Percentiles rank a stretch among this genome's conserved stretches.
phyloP scores from a whole-genome alignment of 2,113 vertebrate species.

The Chlorodrepanis virens region DNA sequence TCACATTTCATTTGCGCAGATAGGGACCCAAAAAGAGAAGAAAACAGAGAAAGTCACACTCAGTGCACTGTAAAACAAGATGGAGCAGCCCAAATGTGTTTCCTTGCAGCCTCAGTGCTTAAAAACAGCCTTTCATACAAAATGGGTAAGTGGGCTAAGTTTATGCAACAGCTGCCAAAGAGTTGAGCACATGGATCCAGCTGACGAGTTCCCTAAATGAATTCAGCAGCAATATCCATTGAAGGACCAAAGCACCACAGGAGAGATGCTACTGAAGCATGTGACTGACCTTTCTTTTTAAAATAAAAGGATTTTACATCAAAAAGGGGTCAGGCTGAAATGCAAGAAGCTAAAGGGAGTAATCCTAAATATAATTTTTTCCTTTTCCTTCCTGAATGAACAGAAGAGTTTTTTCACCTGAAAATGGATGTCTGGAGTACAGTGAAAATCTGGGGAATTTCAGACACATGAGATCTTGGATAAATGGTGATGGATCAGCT shows the following conservation, averaged over 20 bases:
- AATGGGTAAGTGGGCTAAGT: neutral
- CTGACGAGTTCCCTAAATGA: neutral
- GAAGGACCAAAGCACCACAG: neutral
- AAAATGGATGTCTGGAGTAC: neutral
- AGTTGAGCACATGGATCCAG: neutral
- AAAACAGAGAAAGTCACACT: neutral
- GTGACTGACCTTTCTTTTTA: neutral
- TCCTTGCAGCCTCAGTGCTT: neutral
- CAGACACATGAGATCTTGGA: neutral
- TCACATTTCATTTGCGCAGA: neutral
- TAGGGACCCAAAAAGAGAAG: neutral
- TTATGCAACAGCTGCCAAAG: neutral
- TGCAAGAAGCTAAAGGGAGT: neutral
- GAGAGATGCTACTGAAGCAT: neutral
- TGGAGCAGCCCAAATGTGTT: neutral
- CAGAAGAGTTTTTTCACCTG: neutral
- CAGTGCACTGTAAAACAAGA: neutral
- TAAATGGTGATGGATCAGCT: neutral
- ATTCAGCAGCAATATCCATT: neutral
- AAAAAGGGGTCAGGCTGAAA: neutral
- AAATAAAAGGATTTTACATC: neutral
- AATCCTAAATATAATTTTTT: neutral
- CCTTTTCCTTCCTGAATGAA: neutral
- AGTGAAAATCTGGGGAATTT: neutral
- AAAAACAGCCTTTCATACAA: neutral